Evolutionary conservation across 1,140 invertebrate genomes (phyloP).

Genomic region (Oscheius sp.): DNA sequence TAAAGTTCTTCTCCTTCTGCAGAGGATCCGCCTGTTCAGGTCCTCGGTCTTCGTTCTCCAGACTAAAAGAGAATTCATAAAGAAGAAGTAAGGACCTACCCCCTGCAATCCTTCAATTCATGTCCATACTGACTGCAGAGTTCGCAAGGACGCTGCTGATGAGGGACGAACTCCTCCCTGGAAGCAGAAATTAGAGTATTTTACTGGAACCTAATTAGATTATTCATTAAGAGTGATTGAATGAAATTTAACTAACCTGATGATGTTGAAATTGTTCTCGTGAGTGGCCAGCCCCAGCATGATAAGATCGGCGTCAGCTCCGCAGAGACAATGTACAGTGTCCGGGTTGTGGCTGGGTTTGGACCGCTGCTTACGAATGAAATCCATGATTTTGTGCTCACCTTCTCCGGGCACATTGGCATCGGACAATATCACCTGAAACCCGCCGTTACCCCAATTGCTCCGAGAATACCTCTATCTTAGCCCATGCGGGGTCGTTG

Average conservation of each 20-base stretch:
- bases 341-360: slow-evolving; percentile 95
- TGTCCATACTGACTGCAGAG: slow-evolving; percentile 92
- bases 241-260: slow-evolving; percentile 44
- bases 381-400: slow-evolving; percentile 99
- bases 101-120: slow-evolving; percentile 90
- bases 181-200: not conserved
- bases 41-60: slow-evolving; percentile 35
- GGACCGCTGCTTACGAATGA: slow-evolving; percentile 71
- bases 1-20: slow-evolving; percentile 62
- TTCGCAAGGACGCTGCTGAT: slow-evolving; percentile 90
- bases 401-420: slow-evolving; percentile 98
- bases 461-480: slow-evolving; percentile 71
- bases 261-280: slow-evolving; percentile 90
- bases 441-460: too few species aligned
- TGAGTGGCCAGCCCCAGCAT: slow-evolving; percentile 97
- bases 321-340: slow-evolving; percentile 93
- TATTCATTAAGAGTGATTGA: not conserved
- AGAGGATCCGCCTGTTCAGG: slow-evolving; percentile 54
- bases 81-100: slow-evolving; percentile 78
- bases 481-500: slow-evolving; percentile 89
- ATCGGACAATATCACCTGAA: slow-evolving; percentile 83
- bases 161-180: slow-evolving; percentile 95
- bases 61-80: slow-evolving; percentile 62
- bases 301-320: slow-evolving; percentile 95
- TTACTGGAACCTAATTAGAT: not conserved